Percentiles rank a stretch among this genome's conserved stretches.
These are phyloP conservation scores for Sander vitreus DNA, from an alignment of 2,113 vertebrate species.

Conservation along the genomic window DNA sequence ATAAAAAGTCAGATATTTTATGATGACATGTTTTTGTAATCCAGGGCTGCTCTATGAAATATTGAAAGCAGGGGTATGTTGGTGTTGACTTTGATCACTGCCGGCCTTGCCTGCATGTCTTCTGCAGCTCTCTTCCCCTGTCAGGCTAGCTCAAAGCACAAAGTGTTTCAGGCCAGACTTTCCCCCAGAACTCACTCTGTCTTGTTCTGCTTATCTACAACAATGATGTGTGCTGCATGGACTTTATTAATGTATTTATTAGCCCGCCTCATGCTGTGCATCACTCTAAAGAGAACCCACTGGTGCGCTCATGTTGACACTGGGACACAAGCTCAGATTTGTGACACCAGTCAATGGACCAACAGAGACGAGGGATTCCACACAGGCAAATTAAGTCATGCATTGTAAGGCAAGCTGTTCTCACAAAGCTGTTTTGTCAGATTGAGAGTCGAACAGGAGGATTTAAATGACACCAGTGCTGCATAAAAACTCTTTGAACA, in stretches of 20 bases:
- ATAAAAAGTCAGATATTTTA: constrained; percentile 57
- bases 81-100: constrained; percentile 83
- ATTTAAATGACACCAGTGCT: constrained; percentile 53
- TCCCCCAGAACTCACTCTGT: constrained; percentile 52
- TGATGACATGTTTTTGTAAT: constrained; percentile 72
- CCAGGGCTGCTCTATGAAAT: constrained; percentile 70
- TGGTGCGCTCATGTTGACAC: constrained; percentile 32
- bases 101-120: constrained; percentile 69
- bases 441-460: constrained; percentile 51
- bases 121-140: constrained; percentile 49
- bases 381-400: constrained; percentile 63
- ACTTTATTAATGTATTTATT: constrained; percentile 75
- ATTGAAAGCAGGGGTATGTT: constrained; percentile 79
- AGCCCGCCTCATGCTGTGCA: constrained; percentile 43
- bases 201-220: constrained; percentile 66
- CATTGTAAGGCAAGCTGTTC: constrained; percentile 59
- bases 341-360: constrained; percentile 39
- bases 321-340: constrained; percentile 45
- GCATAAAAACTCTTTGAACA: constrained; percentile 59
- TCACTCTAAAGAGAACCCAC: constrained; percentile 46
- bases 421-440: constrained; percentile 45
- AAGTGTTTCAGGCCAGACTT: constrained; percentile 52
- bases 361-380: constrained; percentile 45
- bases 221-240: constrained; percentile 36
- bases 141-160: constrained; percentile 75